Evolutionary conservation across 2,888 invertebrate genomes (phyloP).

Genomic region (Meliscaeva auricollis): DNA sequence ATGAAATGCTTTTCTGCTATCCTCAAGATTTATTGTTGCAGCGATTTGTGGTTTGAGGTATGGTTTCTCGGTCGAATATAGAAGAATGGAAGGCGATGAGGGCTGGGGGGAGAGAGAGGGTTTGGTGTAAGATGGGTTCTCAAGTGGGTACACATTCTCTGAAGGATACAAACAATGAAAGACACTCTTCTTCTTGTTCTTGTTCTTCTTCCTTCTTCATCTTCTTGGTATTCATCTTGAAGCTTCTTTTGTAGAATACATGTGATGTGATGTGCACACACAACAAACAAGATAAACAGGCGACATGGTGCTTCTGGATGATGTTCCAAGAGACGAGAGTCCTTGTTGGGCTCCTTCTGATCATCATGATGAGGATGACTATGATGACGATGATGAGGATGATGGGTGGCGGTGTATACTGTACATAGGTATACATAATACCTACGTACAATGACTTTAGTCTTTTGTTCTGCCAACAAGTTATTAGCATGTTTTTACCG

Average conservation of each 20-base stretch:
- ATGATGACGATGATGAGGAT: conserved; percentile 8
- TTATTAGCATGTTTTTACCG: conserved; percentile 69
- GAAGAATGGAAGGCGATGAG: background rate
- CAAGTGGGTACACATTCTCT: conserved; percentile 47
- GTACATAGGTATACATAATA: background rate
- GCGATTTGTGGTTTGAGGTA: conserved; percentile 75
- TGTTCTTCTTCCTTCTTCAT: conserved; percentile 19
- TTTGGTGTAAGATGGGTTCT: background rate
- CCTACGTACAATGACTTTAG: conserved; percentile 56
- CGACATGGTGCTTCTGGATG: conserved; percentile 72
- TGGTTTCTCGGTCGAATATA: conserved; percentile 38
- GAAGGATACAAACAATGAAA: conserved; percentile 56
- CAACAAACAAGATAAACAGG: conserved; percentile 71
- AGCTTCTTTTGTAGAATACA: conserved; percentile 61
- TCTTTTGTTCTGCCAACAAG: conserved; percentile 69
- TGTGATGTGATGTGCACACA: conserved; percentile 58
- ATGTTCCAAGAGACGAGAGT: conserved; percentile 46
- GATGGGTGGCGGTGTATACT: conserved; percentile 12
- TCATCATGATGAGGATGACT: background rate
- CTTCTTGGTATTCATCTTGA: conserved; percentile 34
- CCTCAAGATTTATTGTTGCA: conserved; percentile 75
- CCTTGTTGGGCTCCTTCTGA: conserved; percentile 27
- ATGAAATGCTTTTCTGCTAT: conserved; percentile 74
- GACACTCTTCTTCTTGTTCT: conserved; percentile 42
- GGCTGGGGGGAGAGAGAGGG: background rate